A percentile compares a stretch with the other conserved stretches of the same genome.
Conservation (phyloP, 1,140 invertebrate species). For the Rhyzopertha dominica region DNA sequence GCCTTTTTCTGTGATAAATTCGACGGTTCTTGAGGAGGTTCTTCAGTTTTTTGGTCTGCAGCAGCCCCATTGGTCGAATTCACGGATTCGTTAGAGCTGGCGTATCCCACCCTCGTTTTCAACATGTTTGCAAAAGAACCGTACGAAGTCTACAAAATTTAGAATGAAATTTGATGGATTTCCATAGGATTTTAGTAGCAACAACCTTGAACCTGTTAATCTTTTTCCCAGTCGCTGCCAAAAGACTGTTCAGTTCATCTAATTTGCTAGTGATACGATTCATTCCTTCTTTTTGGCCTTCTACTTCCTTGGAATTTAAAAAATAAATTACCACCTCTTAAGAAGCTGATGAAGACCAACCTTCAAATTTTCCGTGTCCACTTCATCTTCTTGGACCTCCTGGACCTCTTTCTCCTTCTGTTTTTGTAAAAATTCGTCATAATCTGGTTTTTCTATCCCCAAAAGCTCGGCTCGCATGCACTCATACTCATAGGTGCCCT, state of each 20-base stretch:
- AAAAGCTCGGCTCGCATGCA: constrained; percentile 69
- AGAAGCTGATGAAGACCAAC: constrained; percentile 21
- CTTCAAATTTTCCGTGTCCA: constrained; percentile 33
- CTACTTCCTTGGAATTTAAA: constrained; percentile 55
- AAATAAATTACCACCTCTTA: constrained; percentile 6
- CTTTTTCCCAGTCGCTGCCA: constrained; percentile 78
- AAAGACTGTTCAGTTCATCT: constrained; percentile 75
- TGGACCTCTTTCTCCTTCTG: constrained; percentile 35
- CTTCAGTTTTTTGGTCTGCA: constrained; percentile 24
- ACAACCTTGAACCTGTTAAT: constrained; percentile 80
- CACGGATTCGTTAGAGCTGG: constrained; percentile 9
- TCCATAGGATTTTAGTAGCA: constrained; percentile 1
- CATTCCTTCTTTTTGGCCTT: constrained; percentile 64
- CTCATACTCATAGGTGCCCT: constrained; percentile 63
- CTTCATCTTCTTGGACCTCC: constrained; percentile 44
- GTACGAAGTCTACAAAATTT: constrained; percentile 54
- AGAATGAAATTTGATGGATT: not conserved
- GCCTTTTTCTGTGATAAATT: constrained; percentile 31
- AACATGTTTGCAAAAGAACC: constrained; percentile 60
- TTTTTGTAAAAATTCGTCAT: constrained; percentile 58
- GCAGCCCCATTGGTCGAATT: constrained; percentile 35
- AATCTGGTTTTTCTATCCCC: constrained; percentile 59
- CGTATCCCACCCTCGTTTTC: constrained; percentile 50
- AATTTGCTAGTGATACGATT: constrained; percentile 67
- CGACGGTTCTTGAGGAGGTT: constrained; percentile 13